phyloP scores from a whole-genome alignment of 2,113 vertebrate species.

The Passer montanus region DNA sequence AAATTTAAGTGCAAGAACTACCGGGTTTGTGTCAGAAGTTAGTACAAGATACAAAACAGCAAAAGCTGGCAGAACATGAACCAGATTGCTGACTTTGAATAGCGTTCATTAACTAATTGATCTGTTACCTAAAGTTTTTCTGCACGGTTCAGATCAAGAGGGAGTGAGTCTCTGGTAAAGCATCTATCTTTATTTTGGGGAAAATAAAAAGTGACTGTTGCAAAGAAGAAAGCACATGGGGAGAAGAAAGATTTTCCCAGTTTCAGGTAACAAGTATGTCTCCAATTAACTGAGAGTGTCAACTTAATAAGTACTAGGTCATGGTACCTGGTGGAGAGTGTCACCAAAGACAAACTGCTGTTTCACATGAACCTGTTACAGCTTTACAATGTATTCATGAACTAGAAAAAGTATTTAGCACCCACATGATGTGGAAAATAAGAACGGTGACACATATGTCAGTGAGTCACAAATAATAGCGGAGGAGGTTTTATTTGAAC shows the following conservation, averaged over 20 bases:
- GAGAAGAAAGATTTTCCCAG: neutral
- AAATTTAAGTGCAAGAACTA: neutral
- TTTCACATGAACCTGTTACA: neutral
- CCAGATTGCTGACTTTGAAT: neutral
- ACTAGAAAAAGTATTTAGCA: neutral
- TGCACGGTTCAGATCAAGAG: neutral
- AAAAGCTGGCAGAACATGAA: neutral
- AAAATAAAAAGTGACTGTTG: neutral
- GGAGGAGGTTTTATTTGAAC: neutral
- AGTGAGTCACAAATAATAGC: constrained; percentile 15
- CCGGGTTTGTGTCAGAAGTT: neutral
- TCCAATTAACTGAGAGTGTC: neutral
- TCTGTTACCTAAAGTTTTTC: neutral
- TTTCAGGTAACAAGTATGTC: neutral
- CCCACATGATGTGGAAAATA: neutral
- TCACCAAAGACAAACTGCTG: neutral
- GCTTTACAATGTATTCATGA: neutral
- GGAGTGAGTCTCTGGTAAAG: rapidly evolving
- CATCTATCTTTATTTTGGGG: neutral
- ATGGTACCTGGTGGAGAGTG: neutral
- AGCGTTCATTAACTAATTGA: neutral
- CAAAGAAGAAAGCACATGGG: neutral
- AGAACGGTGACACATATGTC: neutral
- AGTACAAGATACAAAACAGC: neutral
- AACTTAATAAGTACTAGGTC: neutral